Evolutionary conservation across 2,113 vertebrate genomes (phyloP), one percentile per base, ranked within the genome.

Genomic region (Chiloscyllium plagiosum): DNA sequence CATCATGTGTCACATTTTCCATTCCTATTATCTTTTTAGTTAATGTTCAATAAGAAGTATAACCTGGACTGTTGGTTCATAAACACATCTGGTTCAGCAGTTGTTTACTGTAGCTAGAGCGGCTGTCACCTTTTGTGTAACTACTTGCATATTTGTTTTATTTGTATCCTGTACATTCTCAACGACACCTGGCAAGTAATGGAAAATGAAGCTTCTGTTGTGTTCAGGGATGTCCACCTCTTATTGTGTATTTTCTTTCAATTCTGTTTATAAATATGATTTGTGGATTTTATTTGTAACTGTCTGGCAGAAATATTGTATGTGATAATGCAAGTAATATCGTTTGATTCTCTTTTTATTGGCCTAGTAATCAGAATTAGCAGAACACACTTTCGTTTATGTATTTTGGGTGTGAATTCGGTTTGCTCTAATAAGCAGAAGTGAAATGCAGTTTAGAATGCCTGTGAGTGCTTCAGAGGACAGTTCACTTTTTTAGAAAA

Each of bases 21-120:
- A 97, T 97, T 97, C 97, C 96, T 97, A 96, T 97, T 97, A 97
- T 97, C 97, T 97, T 97, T 96, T 97, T 97, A 12, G 17, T 97
- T 97, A 96, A 97, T 97, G 96, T 97, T 98, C 95, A 20, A 70
- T 96, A 97, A 96, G 96, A 96, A 97, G 95, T 97, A 97, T 97
- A 96, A 97, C 97, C 97, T 97, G 97, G 96, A 96, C 96, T 98
- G 97, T 98, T 98, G 98, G 97, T 98, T 98, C 97, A 97, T 97
- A 98, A 98, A 97, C 97, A 97, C 97, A 97, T 98, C 97, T 98
- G 96, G 96, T 98, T 97, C 97, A 97, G 97, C 98, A 97, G 97
- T 97, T 98, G 96, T 98, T 98, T 98, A 97, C 97, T 97, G 76
- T 97, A 97, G 97, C 97, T 97, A 13, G 95, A 97, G 96, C 97